Conservation (phyloP, 2,113 vertebrate genomes). For the Osmerus mordax region DNA sequence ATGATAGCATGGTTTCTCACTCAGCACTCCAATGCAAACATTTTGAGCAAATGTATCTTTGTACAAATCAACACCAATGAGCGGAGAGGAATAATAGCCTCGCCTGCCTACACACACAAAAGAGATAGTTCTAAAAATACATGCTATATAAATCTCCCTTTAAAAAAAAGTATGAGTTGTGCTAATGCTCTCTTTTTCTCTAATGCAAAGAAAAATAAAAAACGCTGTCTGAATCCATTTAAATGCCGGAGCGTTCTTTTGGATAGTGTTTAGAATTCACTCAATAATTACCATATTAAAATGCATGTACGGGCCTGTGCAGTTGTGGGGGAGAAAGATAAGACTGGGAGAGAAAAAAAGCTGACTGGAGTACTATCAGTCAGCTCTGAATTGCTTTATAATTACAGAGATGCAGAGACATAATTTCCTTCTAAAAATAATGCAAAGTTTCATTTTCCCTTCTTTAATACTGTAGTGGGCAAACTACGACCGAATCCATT, state of each 20-base stretch:
- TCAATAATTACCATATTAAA: slow-evolving; percentile 67
- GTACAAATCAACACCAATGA: slow-evolving; percentile 45
- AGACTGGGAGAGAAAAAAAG: slow-evolving; percentile 38
- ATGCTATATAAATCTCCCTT: slow-evolving; percentile 58
- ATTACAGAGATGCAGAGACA: slow-evolving; percentile 63
- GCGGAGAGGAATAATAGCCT: slow-evolving; percentile 51
- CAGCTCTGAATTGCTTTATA: slow-evolving; percentile 63
- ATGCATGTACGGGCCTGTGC: slow-evolving; percentile 59
- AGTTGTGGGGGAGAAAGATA: slow-evolving; percentile 61
- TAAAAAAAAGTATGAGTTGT: slow-evolving; percentile 27
- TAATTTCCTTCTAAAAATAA: slow-evolving; percentile 66
- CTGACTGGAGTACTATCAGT: slow-evolving; percentile 64
- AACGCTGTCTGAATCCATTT: slow-evolving; percentile 55
- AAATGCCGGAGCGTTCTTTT: slow-evolving; percentile 45
- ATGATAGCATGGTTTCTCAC: slow-evolving; percentile 31
- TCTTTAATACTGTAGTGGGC: slow-evolving; percentile 29
- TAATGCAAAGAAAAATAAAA: slow-evolving; percentile 21
- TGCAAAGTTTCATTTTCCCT: slow-evolving; percentile 54
- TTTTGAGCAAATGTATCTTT: slow-evolving; percentile 33
- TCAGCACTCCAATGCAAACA: slow-evolving; percentile 5
- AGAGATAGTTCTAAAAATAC: slow-evolving; percentile 52
- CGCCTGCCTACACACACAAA: slow-evolving; percentile 45
- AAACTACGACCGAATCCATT: slow-evolving; percentile 25
- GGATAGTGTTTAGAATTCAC: slow-evolving; percentile 56
- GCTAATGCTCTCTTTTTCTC: slow-evolving; percentile 25